These are phyloP conservation scores for Pteropus rufus DNA, from an alignment of 2,797 vertebrate species.

Conservation along the genomic window DNA sequence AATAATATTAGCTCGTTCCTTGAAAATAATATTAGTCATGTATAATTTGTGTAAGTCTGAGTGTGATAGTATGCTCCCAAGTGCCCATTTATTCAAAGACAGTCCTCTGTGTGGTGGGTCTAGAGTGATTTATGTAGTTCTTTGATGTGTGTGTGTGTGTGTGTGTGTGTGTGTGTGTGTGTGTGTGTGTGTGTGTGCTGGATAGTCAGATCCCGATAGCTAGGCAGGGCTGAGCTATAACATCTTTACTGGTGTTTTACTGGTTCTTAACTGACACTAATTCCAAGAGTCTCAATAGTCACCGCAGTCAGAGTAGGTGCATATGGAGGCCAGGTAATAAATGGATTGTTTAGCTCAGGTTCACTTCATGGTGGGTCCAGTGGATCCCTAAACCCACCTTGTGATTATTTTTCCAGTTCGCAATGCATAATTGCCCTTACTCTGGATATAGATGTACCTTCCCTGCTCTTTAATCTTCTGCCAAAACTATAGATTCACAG, in stretches of 20 bases:
- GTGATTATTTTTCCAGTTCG: no score
- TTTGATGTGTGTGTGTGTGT: neutral
- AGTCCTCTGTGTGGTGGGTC: neutral
- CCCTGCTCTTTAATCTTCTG: neutral
- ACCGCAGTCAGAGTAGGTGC: neutral
- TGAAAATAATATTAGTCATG: neutral
- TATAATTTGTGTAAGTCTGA: neutral
- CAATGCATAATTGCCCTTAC: neutral
- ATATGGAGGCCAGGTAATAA: neutral
- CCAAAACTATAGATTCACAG: neutral
- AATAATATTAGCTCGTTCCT: neutral
- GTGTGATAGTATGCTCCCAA: neutral
- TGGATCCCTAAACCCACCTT: no score
- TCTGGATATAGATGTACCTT: neutral
- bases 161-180: neutral
- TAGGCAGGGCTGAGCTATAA: neutral
- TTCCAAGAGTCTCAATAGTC: neutral
- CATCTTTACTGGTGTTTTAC: neutral
- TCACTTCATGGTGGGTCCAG: neutral
- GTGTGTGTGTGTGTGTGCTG: fast-evolving
- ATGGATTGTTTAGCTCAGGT: neutral
- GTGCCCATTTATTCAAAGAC: neutral
- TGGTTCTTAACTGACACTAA: neutral
- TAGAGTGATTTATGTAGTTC: neutral
- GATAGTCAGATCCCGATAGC: neutral